A percentile compares a stretch with the other conserved stretches of the same genome.
These are phyloP conservation scores for Hemicordylus capensis DNA, from an alignment of 2,113 vertebrate species.

Conservation along the genomic window DNA sequence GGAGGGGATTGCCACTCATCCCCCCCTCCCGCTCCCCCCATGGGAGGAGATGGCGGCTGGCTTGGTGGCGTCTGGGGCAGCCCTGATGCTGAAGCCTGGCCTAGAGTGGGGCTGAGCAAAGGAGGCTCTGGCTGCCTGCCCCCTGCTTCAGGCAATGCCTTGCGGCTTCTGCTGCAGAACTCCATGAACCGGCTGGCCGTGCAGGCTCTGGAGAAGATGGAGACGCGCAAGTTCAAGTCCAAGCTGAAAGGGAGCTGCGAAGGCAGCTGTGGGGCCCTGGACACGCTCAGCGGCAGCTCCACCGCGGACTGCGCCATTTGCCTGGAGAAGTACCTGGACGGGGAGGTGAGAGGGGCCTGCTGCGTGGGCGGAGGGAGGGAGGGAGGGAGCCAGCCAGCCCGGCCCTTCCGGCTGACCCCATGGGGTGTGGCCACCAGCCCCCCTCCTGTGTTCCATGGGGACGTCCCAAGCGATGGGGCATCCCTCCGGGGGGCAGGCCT, in stretches of 20 bases:
- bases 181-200: conserved; percentile 98
- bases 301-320: conserved; percentile 99
- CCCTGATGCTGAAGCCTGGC: neutral
- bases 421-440: neutral
- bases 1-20: too few species aligned
- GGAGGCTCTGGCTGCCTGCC: neutral
- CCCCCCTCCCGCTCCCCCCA: too few species aligned
- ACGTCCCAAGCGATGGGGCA: too few species aligned
- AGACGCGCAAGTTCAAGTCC: conserved; percentile 96
- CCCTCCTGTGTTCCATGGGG: too few species aligned
- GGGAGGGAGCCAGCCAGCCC: neutral
- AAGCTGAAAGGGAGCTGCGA: conserved; percentile 90
- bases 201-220: conserved; percentile 98
- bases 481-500: too few species aligned
- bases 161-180: conserved; percentile 77
- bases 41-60: too few species aligned
- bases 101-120: neutral
- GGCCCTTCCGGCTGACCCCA: rapidly evolving
- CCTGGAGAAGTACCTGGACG: conserved; percentile 97
- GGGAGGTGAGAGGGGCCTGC: conserved; percentile 84
- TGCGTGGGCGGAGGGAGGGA: neutral
- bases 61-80: too few species aligned
- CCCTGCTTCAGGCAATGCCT: too few species aligned
- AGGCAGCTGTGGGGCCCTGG: conserved; percentile 88
- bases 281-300: conserved; percentile 95